These are phyloP conservation scores for Mormyrus hasselquistii DNA, from an alignment of 2,797 vertebrate genomes.

Conservation along the genomic window DNA sequence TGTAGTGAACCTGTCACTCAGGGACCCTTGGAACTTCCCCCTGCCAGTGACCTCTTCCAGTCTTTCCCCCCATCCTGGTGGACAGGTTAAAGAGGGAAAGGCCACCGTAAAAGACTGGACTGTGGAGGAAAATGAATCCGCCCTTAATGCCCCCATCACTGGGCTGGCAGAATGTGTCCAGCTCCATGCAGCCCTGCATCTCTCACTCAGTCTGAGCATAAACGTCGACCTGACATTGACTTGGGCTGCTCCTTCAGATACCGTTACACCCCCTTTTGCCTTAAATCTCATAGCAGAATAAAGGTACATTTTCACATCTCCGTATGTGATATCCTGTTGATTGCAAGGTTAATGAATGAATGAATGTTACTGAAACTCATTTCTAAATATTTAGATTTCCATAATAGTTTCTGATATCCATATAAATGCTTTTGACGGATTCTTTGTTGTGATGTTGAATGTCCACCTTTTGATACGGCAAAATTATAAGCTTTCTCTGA, in stretches of 20 bases:
- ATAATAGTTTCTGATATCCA: background rate
- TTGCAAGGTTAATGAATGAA: background rate
- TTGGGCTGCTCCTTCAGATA: background rate
- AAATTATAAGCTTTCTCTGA: background rate
- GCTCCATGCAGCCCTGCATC: background rate
- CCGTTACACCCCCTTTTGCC: background rate
- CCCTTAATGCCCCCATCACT: slow-evolving; percentile 26
- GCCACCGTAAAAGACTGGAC: background rate
- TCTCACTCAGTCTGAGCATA: background rate
- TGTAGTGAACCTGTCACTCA: background rate
- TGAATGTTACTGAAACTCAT: background rate
- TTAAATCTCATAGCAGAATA: background rate
- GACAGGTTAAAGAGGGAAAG: background rate
- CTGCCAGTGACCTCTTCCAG: background rate
- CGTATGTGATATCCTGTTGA: background rate
- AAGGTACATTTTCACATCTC: background rate
- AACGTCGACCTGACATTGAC: background rate
- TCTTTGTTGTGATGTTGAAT: background rate
- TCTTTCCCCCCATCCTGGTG: background rate
- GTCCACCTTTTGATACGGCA: background rate
- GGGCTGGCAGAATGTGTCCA: background rate
- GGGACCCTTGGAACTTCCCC: background rate
- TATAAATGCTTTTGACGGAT: background rate
- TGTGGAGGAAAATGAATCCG: slow-evolving; percentile 40
- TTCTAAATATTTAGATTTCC: background rate